Conservation (phyloP, 2,888 invertebrate species). For the Melinaea menophilus region DNA sequence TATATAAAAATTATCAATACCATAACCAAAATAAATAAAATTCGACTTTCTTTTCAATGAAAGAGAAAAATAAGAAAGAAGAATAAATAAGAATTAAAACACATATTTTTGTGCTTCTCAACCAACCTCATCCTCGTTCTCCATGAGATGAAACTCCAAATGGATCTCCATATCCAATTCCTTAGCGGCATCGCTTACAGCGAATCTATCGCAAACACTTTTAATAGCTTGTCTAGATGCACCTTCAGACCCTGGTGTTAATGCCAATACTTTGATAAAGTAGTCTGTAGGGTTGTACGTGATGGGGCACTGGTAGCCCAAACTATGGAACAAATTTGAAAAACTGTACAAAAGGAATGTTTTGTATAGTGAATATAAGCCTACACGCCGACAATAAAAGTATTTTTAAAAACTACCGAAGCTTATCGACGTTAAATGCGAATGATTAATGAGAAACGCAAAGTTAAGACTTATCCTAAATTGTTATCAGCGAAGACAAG, state of each 20-base stretch:
- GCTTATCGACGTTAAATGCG: too few species aligned
- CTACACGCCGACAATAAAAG: too few species aligned
- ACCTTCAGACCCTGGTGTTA: conserved; percentile 86
- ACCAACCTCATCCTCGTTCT: conserved; percentile 69
- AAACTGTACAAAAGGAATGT: not conserved
- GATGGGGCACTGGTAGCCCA: conserved; percentile 86
- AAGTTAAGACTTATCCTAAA: too few species aligned
- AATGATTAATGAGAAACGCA: too few species aligned
- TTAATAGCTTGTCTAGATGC: conserved; percentile 83
- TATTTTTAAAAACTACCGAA: too few species aligned
- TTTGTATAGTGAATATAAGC: too few species aligned
- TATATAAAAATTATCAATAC: conserved; percentile 10
- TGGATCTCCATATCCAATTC: conserved; percentile 86
- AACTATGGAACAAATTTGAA: conserved; percentile 57
- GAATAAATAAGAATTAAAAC: too few species aligned
- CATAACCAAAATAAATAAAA: not conserved
- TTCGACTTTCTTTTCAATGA: not conserved
- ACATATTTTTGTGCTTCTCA: not conserved
- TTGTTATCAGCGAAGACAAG: too few species aligned
- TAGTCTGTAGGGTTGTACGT: conserved; percentile 95
- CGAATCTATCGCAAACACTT: conserved; percentile 87
- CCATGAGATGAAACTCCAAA: conserved; percentile 81
- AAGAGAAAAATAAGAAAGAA: too few species aligned
- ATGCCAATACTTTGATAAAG: conserved; percentile 89
- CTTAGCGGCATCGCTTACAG: conserved; percentile 86